These are phyloP conservation scores for Trissolcus japonicus DNA, from an alignment of 2,888 invertebrate genomes.

Conservation along the genomic window DNA sequence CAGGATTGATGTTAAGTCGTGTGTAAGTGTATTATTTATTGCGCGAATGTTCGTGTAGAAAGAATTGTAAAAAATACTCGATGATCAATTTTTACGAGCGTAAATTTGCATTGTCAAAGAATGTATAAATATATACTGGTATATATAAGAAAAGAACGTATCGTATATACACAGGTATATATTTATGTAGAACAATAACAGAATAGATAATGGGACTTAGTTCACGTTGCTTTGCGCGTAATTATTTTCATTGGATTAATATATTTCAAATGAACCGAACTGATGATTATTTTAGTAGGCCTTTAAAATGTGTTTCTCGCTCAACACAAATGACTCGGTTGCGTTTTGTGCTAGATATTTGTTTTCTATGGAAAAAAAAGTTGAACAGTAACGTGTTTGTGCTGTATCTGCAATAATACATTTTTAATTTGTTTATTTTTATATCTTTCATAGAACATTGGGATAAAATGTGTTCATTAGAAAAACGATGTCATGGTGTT, in stretches of 20 bases:
- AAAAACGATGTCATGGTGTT: too few species aligned
- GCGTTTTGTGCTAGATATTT: too few species aligned
- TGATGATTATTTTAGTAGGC: too few species aligned
- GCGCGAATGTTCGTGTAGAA: conserved; percentile 47
- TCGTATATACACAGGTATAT: conserved; percentile 5
- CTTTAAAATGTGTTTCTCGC: too few species aligned
- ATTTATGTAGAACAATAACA: background rate
- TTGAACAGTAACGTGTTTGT: conserved; percentile 4
- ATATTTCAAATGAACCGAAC: background rate
- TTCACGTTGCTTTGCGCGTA: conserved; percentile 4
- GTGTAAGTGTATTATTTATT: conserved; percentile 57
- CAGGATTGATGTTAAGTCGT: conserved; percentile 75
- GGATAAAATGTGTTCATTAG: too few species aligned
- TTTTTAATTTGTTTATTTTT: conserved; percentile 1
- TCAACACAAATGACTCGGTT: too few species aligned
- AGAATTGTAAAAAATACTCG: conserved; percentile 41
- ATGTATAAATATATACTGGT: background rate
- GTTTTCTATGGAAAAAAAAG: background rate
- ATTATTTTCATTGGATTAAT: conserved; percentile 1
- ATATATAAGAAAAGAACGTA: conserved; percentile 21
- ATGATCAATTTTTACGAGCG: conserved; percentile 27
- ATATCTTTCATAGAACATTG: too few species aligned
- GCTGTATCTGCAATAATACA: conserved; percentile 17
- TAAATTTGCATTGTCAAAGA: conserved; percentile 6
- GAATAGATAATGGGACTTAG: background rate